Conservation (phyloP, 2,797 vertebrate genomes). For the Prunella strophiata region DNA sequence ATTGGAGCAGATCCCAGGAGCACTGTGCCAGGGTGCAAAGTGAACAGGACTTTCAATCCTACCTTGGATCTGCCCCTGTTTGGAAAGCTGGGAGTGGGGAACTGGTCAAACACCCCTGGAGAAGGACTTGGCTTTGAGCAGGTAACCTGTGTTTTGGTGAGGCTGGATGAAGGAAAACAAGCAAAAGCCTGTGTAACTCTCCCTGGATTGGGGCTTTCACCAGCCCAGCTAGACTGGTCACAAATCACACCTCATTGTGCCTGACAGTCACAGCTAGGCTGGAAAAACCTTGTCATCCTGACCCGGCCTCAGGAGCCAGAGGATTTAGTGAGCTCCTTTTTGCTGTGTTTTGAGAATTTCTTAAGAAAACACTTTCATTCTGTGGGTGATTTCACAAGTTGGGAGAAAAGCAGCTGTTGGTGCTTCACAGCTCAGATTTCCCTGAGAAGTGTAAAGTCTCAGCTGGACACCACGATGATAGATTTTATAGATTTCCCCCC, state of each 20-base stretch:
- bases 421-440: conserved; percentile 64
- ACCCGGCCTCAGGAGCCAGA: background rate
- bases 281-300: conserved; percentile 40
- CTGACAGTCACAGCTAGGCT: background rate
- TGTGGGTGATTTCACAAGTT: conserved; percentile 61
- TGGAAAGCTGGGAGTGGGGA: background rate
- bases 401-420: conserved; percentile 70
- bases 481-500: conserved; percentile 69
- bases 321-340: conserved; percentile 3
- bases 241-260: background rate
- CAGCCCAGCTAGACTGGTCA: background rate
- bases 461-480: conserved; percentile 68
- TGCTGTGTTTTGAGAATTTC: conserved; percentile 45
- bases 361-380: conserved; percentile 56
- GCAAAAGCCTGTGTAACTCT: background rate
- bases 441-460: conserved; percentile 67
- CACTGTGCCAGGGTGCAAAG: background rate
- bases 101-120: background rate
- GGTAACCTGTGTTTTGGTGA: background rate
- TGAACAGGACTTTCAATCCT: background rate
- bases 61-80: background rate
- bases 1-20: background rate
- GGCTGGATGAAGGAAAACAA: background rate
- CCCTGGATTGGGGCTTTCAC: background rate
- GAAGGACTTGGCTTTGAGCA: background rate